A percentile compares a stretch with the other conserved stretches of the same genome.
Evolutionary conservation across 2,113 vertebrate genomes (phyloP).

Genomic region (Lichenostomus cassidix): DNA sequence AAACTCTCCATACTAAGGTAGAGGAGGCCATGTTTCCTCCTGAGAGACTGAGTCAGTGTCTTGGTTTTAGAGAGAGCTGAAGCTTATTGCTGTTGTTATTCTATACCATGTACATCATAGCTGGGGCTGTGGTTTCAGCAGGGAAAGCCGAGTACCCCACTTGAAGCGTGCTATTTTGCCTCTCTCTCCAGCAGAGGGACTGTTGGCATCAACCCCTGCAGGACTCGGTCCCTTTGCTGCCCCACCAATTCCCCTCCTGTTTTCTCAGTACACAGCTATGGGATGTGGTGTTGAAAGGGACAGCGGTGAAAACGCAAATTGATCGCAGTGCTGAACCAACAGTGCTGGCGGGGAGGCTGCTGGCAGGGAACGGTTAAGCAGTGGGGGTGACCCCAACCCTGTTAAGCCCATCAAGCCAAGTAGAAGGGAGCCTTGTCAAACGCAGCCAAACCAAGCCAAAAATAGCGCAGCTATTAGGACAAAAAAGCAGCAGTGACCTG

Average conservation of each 20-base stretch:
- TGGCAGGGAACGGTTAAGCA: not conserved
- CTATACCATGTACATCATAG: not conserved
- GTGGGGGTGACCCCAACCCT: not conserved
- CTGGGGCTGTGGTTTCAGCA: not conserved
- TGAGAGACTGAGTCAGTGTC: not conserved
- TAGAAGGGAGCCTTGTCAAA: not conserved
- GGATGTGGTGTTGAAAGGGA: not conserved
- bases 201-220: fast-evolving
- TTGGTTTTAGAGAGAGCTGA: not conserved
- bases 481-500: not conserved
- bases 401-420: fast-evolving
- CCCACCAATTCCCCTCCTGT: fast-evolving
- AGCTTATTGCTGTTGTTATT: not conserved
- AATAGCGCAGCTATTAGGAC: fast-evolving
- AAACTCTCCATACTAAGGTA: fast-evolving
- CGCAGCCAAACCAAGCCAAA: fast-evolving
- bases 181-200: not conserved
- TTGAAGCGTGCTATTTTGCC: fast-evolving
- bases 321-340: not conserved
- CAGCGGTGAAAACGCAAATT: fast-evolving
- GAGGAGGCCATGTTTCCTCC: not conserved
- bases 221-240: fast-evolving
- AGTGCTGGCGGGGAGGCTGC: fast-evolving
- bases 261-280: fast-evolving
- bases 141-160: not conserved